Percentiles rank a stretch among this genome's conserved stretches.
Conservation (phyloP, 2,797 vertebrate genomes). For the Momotus momota region DNA sequence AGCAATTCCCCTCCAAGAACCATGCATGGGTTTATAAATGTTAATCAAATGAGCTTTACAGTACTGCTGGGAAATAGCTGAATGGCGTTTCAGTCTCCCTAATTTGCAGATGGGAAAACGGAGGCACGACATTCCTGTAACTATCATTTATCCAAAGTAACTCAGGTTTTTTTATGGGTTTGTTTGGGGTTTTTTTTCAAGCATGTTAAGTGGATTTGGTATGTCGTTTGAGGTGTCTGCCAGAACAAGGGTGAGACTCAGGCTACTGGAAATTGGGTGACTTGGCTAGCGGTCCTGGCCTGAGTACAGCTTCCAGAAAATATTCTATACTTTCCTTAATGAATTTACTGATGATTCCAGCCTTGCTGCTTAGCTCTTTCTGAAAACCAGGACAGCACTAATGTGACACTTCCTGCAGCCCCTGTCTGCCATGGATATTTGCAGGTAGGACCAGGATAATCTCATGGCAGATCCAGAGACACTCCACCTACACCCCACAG, state of each 20-base stretch:
- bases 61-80: neutral
- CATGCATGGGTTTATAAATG: neutral
- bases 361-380: neutral
- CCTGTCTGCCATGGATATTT: rapidly evolving
- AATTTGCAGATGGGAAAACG: neutral
- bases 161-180: neutral
- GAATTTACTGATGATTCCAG: neutral
- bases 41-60: neutral
- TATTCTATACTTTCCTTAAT: neutral
- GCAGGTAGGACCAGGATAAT: neutral
- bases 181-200: too few species aligned
- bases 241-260: neutral
- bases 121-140: neutral
- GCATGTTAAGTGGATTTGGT: neutral
- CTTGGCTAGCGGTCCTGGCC: neutral
- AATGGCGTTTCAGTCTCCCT: neutral
- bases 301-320: neutral
- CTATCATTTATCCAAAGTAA: neutral
- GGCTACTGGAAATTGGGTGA: neutral
- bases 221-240: neutral
- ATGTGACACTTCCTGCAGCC: neutral
- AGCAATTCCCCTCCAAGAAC: neutral
- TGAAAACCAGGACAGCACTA: neutral
- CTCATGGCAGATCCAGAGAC: neutral
- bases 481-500: rapidly evolving